These are phyloP conservation scores for Yponomeuta plumbellus DNA, from an alignment of 2,888 invertebrate species.

Conservation along the genomic window DNA sequence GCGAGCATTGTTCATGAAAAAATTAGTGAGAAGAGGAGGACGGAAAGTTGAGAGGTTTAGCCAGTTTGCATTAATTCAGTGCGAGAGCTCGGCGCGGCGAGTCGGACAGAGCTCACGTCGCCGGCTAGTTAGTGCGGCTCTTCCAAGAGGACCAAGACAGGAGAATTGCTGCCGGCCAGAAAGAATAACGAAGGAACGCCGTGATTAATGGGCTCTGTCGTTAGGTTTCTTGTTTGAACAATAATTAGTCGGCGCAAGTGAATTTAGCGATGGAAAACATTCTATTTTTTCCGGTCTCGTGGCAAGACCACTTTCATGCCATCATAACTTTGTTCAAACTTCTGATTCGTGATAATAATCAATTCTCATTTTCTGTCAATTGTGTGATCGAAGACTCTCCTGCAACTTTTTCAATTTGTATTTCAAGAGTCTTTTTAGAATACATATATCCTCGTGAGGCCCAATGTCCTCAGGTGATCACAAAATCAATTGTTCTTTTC, in stretches of 20 bases:
- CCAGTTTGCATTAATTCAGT: slow-evolving; percentile 12
- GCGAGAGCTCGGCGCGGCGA: neutral
- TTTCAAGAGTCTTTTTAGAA: no score
- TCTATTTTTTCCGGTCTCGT: slow-evolving; percentile 39
- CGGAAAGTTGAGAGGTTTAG: slow-evolving; percentile 6
- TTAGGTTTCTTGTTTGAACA: slow-evolving; percentile 56
- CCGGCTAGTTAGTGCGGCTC: neutral
- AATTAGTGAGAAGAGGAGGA: neutral
- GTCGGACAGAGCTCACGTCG: neutral
- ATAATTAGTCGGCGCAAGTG: slow-evolving; percentile 53
- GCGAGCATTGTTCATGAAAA: slow-evolving; percentile 5
- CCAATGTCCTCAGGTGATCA: no score
- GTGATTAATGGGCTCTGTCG: slow-evolving; percentile 55
- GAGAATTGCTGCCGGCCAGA: slow-evolving; percentile 33
- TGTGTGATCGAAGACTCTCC: slow-evolving; percentile 29
- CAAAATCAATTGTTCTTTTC: no score
- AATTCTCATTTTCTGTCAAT: slow-evolving; percentile 70
- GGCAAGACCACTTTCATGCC: slow-evolving; percentile 20
- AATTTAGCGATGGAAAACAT: slow-evolving; percentile 46
- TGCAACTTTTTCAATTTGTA: neutral
- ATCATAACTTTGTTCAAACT: slow-evolving; percentile 68
- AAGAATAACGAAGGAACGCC: slow-evolving; percentile 28
- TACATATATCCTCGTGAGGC: no score
- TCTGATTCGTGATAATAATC: slow-evolving; percentile 64
- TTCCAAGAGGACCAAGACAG: neutral